phyloP scores from a whole-genome alignment of 2,797 vertebrate genomes.

The Discoglossus pictus region DNA sequence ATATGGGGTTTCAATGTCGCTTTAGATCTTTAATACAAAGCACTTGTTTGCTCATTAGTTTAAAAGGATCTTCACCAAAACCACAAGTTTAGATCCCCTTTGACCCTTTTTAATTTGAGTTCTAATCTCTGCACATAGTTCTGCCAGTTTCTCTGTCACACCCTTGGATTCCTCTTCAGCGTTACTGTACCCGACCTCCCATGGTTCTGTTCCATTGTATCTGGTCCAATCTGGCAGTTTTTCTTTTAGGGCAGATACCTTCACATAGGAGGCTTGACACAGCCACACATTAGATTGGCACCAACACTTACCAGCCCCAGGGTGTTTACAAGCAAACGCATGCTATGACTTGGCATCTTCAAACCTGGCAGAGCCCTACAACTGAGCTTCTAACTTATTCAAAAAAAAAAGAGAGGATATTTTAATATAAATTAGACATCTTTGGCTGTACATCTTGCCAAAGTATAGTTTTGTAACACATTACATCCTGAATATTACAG shows the following conservation, averaged over 20 bases:
- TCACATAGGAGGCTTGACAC: background rate
- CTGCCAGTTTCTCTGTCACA: slow-evolving; percentile 4
- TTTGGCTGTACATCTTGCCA: background rate
- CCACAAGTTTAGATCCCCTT: too few species aligned
- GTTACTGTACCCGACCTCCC: slow-evolving; percentile 4
- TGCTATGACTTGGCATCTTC: background rate
- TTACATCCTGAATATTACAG: too few species aligned
- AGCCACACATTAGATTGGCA: slow-evolving; percentile 17
- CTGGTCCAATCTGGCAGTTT: too few species aligned
- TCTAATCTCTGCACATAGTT: slow-evolving; percentile 5
- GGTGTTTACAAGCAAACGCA: background rate
- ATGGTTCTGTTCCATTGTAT: too few species aligned
- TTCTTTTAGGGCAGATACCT: too few species aligned
- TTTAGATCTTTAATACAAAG: too few species aligned
- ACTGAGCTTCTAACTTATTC: background rate
- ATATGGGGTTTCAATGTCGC: too few species aligned
- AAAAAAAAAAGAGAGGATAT: background rate
- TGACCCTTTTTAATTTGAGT: too few species aligned
- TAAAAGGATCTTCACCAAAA: too few species aligned
- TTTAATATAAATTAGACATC: background rate
- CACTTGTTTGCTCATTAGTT: too few species aligned
- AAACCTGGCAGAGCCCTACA: background rate
- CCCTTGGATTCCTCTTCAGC: background rate
- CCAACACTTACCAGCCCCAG: background rate
- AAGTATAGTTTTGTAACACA: background rate